Conservation (phyloP, 1,140 invertebrate genomes). For the Drosophila oshimai region DNA sequence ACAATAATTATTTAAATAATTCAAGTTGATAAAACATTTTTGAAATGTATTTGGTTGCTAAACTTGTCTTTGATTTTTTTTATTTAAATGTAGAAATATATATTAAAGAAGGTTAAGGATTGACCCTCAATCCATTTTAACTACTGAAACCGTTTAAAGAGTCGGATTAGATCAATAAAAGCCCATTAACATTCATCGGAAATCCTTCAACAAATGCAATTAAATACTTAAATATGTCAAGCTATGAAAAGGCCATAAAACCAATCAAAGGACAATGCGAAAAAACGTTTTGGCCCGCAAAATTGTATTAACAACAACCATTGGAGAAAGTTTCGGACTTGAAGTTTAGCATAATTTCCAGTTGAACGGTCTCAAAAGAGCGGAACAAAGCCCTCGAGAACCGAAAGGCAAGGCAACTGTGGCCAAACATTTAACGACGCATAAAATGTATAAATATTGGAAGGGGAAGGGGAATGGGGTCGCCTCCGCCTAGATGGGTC, state of each 20-base stretch:
- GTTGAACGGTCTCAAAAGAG: constrained; percentile 48
- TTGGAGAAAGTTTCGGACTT: constrained; percentile 48
- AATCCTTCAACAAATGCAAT: constrained; percentile 3
- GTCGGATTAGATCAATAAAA: too few species aligned
- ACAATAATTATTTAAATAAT: too few species aligned
- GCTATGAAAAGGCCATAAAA: constrained; percentile 36
- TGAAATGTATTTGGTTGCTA: too few species aligned
- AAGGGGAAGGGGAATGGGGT: background rate
- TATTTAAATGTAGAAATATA: too few species aligned
- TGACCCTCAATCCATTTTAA: too few species aligned
- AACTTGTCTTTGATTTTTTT: too few species aligned
- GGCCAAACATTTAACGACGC: constrained; percentile 61
- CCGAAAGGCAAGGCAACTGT: background rate
- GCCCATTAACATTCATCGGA: background rate
- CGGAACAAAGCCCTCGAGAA: constrained; percentile 24
- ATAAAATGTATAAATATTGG: constrained; percentile 66
- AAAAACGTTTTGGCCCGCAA: background rate
- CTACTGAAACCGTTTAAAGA: background rate
- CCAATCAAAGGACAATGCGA: constrained; percentile 30
- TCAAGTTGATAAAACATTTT: too few species aligned
- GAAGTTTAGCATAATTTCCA: constrained; percentile 64
- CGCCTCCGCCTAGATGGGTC: constrained; percentile 14
- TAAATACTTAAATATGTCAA: constrained; percentile 2
- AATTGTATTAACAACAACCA: constrained; percentile 45
- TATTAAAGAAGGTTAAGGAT: too few species aligned